Evolutionary conservation across 2,113 vertebrate species (phyloP), one percentile per base, ranked within the genome.

Genomic region (Calypte anna): DNA sequence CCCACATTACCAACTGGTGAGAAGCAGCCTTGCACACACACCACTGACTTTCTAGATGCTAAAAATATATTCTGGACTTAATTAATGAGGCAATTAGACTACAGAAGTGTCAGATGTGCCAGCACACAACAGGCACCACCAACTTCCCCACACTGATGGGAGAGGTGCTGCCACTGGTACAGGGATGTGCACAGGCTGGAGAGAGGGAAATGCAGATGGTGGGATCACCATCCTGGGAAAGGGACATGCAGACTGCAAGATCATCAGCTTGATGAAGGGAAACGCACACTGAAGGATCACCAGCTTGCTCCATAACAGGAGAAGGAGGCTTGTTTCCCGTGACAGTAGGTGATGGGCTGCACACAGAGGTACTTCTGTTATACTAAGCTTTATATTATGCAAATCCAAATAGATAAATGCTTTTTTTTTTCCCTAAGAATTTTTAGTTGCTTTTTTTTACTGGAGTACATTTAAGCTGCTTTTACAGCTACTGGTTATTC

Each of bases 1-100:
- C 48, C 57, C 8, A 25, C 3, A 1, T 15, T 31, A 4, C 0
- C 5, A 53, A 27, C 40, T 40, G 2, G 38, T 1, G 4, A 80
- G 76, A 31, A 69, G 24, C 57, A 75, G 77, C 40, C 28, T n/a
- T 64, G 51, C 22, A 19, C 50, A 54, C 19, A 25, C 10, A 69
- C 3, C 55, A 57, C 23, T 18, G 40, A 22, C 66, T 19, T 74
- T 33, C 43, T n/a, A 3, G 1, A 15, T 72, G 44, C 57, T 76
- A 14, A 51, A 74, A 88, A 67, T 23, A 63, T 3, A 20, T 24
- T 69, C 43, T 67, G 77, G 33, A 18, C 15, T 33, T 64, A 68
- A 40, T 19, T 64, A 68, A 40, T 19, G 70, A 91, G 54, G 58
- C 2, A 2, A 43, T 43, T 1, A 25, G 19, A 20, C 28, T 2